These are phyloP conservation scores for Turritopsis dohrnii DNA, from an alignment of 30 jellyfish, hydroid and myxozoan genomes.

Conservation along the genomic window DNA sequence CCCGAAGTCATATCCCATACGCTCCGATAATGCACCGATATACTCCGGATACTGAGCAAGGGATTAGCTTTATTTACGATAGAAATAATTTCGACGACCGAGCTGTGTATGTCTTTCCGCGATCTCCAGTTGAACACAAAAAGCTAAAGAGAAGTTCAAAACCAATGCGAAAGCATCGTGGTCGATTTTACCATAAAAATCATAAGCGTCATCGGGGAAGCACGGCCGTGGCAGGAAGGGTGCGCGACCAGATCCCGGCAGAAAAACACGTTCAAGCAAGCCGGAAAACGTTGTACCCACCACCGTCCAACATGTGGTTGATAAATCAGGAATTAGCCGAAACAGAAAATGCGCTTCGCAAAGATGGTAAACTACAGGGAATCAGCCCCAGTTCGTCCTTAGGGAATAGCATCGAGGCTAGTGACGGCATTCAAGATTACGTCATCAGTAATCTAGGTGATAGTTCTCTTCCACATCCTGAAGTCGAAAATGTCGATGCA, in stretches of 20 bases:
- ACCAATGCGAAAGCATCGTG: not conserved
- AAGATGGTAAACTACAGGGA: slow-evolving; percentile 12
- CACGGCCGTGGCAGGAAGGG: slow-evolving; percentile 11
- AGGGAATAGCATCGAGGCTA: not conserved
- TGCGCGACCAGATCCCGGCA: slow-evolving; percentile 24
- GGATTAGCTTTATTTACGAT: not conserved
- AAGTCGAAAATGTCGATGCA: not conserved
- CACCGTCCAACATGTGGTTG: slow-evolving; percentile 39
- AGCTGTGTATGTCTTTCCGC: not conserved
- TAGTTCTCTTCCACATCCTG: not conserved
- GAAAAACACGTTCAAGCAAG: slow-evolving; percentile 3
- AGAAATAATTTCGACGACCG: not conserved
- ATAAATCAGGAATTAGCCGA: slow-evolving; percentile 27
- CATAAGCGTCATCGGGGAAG: not conserved
- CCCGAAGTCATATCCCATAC: not conserved
- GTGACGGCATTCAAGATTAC: not conserved
- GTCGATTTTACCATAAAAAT: not conserved
- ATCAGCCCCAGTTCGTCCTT: not conserved
- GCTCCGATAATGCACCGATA: not conserved
- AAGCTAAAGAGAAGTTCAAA: not conserved
- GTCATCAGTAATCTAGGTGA: not conserved
- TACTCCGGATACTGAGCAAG: not conserved
- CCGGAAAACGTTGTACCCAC: slow-evolving; percentile 27
- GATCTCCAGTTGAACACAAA: not conserved
- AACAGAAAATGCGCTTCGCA: slow-evolving; percentile 19